These are phyloP conservation scores for Mimachlamys varia DNA, from an alignment of 2,888 invertebrate genomes.

Conservation along the genomic window DNA sequence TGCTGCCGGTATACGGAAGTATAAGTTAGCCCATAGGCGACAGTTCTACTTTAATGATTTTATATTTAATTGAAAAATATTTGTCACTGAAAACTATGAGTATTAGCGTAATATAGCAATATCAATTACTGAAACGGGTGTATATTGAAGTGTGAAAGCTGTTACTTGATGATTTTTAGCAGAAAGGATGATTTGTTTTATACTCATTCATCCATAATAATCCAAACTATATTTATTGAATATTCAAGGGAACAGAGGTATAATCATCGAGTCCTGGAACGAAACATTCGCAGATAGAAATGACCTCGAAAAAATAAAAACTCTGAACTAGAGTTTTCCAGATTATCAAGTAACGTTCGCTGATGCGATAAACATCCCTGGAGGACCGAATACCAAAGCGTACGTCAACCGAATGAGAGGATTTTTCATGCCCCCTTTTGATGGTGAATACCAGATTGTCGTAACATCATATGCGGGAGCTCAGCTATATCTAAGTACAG, in stretches of 20 bases:
- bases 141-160: too few species aligned
- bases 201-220: too few species aligned
- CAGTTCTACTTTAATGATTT: too few species aligned
- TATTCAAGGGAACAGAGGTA: constrained; percentile 64
- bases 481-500: constrained; percentile 60
- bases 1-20: too few species aligned
- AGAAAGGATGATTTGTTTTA: too few species aligned
- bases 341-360: constrained; percentile 54
- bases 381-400: constrained; percentile 51
- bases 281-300: constrained; percentile 43
- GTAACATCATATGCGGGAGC: constrained; percentile 64
- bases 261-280: constrained; percentile 63
- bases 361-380: constrained; percentile 58
- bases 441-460: constrained; percentile 65
- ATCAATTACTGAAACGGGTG: too few species aligned
- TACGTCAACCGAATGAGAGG: constrained; percentile 63
- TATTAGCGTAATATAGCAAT: too few species aligned
- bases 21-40: too few species aligned
- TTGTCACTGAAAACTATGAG: too few species aligned
- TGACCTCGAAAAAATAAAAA: constrained; percentile 45
- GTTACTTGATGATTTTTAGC: too few species aligned
- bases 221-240: too few species aligned
- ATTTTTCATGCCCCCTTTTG: constrained; percentile 67
- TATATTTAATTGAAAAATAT: too few species aligned
- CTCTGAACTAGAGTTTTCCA: constrained; percentile 50